A percentile compares a stretch with the other conserved stretches of the same genome.
These are phyloP conservation scores for Gandaritis pyraliata DNA, from an alignment of 2,888 invertebrate species.

Conservation along the genomic window DNA sequence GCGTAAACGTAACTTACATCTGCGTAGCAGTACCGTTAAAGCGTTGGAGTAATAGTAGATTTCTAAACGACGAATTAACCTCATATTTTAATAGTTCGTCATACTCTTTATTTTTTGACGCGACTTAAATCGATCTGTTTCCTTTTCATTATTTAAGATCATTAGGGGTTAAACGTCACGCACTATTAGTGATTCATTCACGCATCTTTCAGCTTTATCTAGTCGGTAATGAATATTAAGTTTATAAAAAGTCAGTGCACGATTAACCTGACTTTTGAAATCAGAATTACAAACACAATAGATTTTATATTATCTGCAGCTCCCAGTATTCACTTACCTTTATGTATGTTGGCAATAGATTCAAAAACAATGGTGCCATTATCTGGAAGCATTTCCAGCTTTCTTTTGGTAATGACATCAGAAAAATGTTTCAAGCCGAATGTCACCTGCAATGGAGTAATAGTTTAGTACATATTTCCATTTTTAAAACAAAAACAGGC, in stretches of 20 bases:
- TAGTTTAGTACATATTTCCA: constrained; percentile 4
- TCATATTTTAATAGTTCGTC: constrained; percentile 25
- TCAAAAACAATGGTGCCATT: constrained; percentile 97
- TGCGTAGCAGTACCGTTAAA: too few species aligned
- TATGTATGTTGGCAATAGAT: constrained; percentile 94
- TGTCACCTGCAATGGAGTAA: constrained; percentile 65
- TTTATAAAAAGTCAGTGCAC: too few species aligned
- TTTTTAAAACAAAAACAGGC: not conserved
- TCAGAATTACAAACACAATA: not conserved
- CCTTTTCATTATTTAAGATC: not conserved
- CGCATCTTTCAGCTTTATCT: too few species aligned
- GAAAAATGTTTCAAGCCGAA: constrained; percentile 92
- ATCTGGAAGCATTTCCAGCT: constrained; percentile 96
- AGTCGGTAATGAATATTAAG: too few species aligned
- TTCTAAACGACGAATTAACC: constrained; percentile 20
- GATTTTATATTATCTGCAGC: not conserved
- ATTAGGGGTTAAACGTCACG: constrained; percentile 1
- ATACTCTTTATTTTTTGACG: constrained; percentile 13
- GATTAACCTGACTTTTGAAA: not conserved
- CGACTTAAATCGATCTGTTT: not conserved
- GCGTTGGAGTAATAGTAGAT: constrained; percentile 25
- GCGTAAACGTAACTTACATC: too few species aligned
- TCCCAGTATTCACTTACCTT: constrained; percentile 70
- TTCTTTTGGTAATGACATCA: constrained; percentile 96
- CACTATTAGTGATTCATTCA: not conserved